These are phyloP conservation scores for Drosophila melanica DNA, from an alignment of 1,140 invertebrate genomes.

Conservation along the genomic window DNA sequence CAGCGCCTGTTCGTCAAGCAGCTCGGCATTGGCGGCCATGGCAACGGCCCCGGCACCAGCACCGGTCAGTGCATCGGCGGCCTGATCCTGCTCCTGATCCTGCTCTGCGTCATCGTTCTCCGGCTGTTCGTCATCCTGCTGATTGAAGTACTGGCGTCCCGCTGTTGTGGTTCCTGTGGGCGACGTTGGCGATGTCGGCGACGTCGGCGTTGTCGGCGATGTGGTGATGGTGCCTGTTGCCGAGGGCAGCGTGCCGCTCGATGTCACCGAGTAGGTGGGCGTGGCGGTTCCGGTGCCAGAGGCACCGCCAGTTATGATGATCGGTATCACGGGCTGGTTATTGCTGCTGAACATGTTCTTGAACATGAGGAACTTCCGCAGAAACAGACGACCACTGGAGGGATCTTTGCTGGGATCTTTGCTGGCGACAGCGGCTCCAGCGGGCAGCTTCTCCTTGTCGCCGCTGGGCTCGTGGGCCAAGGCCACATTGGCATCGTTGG, in stretches of 20 bases:
- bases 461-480: constrained; percentile 2
- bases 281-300: not conserved
- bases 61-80: not conserved
- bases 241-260: constrained; percentile 61
- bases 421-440: constrained; percentile 9
- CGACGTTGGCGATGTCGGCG: constrained; percentile 1
- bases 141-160: not conserved
- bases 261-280: constrained; percentile 51
- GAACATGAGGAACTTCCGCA: constrained; percentile 77
- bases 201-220: not conserved
- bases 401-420: constrained; percentile 51
- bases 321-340: constrained; percentile 67
- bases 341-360: constrained; percentile 73
- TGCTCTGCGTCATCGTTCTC: constrained; percentile 19
- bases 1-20: constrained; percentile 68
- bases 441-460: constrained; percentile 30
- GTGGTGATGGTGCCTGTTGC: constrained; percentile 65
- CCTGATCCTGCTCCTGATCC: constrained; percentile 2
- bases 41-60: constrained; percentile 20
- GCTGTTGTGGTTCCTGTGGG: too few species aligned
- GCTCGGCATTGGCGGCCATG: constrained; percentile 49
- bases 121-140: constrained; percentile 21
- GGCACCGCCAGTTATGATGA: constrained; percentile 67
- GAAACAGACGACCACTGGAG: constrained; percentile 72
- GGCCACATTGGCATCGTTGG: constrained; percentile 27